Evolutionary conservation across 2,113 vertebrate genomes (phyloP).

Genomic region (Callocephalon fimbriatum): DNA sequence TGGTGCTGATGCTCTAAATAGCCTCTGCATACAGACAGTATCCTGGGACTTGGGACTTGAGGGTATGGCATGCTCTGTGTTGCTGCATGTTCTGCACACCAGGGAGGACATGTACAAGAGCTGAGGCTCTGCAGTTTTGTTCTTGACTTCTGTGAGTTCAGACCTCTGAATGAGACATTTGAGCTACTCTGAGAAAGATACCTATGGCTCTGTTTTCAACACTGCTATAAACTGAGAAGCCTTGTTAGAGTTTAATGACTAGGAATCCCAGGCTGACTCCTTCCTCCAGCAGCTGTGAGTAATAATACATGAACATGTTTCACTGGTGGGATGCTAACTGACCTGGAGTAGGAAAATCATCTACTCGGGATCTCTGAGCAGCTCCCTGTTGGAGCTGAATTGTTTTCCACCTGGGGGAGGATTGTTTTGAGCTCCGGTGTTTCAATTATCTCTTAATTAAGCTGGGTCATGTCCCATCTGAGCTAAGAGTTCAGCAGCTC

Average conservation of each 20-base stretch:
- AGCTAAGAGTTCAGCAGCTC: neutral
- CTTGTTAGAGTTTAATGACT: neutral
- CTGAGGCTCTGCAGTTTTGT: neutral
- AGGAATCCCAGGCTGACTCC: neutral
- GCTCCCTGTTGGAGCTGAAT: neutral
- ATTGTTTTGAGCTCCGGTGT: neutral
- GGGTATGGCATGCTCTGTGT: rapidly evolving
- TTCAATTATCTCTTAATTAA: neutral
- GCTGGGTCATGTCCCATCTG: neutral
- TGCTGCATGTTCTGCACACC: rapidly evolving
- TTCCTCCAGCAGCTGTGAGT: neutral
- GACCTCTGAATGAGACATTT: neutral
- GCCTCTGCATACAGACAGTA: rapidly evolving
- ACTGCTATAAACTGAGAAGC: neutral
- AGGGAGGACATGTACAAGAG: rapidly evolving
- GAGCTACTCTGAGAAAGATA: neutral
- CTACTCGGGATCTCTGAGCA: neutral
- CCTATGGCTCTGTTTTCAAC: neutral
- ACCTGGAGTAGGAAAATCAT: neutral
- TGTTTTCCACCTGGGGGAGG: neutral
- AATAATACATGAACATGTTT: neutral
- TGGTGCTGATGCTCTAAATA: neutral
- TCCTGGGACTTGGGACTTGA: neutral
- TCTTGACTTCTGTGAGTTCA: neutral
- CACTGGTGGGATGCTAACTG: neutral